Evolutionary conservation across 2,888 invertebrate species (phyloP).

Genomic region (Coleophora flavipennella): DNA sequence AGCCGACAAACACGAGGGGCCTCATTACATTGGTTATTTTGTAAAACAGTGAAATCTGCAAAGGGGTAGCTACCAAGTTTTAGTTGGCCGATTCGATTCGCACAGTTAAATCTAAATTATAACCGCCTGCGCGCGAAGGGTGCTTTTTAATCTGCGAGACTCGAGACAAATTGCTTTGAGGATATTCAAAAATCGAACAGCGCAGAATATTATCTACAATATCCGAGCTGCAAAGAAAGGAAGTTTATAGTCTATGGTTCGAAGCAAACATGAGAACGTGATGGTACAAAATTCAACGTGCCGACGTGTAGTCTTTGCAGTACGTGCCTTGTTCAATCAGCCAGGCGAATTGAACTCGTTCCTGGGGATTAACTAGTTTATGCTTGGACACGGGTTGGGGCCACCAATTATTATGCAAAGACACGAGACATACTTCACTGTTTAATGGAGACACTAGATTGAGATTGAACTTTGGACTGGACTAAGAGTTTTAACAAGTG

Average conservation of each 20-base stretch:
- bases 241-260: not conserved
- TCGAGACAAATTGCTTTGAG: conserved; percentile 12
- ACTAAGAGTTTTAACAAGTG: not conserved
- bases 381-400: conserved; percentile 29
- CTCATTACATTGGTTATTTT: conserved; percentile 27
- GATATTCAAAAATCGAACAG: conserved; percentile 1
- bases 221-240: not conserved
- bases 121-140: conserved; percentile 27
- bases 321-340: conserved; percentile 26
- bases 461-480: not conserved
- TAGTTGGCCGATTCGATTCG: conserved; percentile 55
- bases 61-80: conserved; percentile 15
- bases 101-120: conserved; percentile 68
- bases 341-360: conserved; percentile 24
- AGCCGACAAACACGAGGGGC: conserved; percentile 15
- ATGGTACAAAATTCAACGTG: conserved; percentile 15
- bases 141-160: conserved; percentile 39
- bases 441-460: conserved; percentile 15
- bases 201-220: no score
- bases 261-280: conserved; percentile 19
- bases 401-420: conserved; percentile 28
- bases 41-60: conserved; percentile 55
- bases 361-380: conserved; percentile 35
- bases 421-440: conserved; percentile 21
- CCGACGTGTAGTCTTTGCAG: conserved; percentile 3